Base-by-base conservation (phyloP, 2,888 invertebrate genomes). In the Drosophila macrospina region DNA sequence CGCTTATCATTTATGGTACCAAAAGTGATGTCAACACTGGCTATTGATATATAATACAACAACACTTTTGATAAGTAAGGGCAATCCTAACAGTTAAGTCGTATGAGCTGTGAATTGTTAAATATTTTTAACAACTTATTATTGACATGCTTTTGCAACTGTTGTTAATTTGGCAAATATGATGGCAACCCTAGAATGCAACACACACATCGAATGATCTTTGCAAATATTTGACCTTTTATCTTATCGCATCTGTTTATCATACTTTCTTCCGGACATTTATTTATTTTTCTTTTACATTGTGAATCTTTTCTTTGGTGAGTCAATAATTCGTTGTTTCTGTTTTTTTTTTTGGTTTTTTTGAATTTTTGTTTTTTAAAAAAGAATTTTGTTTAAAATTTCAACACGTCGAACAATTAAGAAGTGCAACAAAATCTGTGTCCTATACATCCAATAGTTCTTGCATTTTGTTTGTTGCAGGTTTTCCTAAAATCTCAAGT, bases 251-350 rank as follows among this genome's bases (percentile, higher is more conserved):
- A n/a, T 4, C 13, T 15, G 4, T 20, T 16, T 62, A 36, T 48
- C 28, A 30, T 15, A 24, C 28, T 42, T 59, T 65, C 57, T 52
- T 65, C 5, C 20, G 7, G 8, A 32, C 15, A 28, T 45, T 37
- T 20, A 42, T 54, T 66, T 55, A 63, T 59, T 42, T 54, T 66
- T 55, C 55, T 59, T 42, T 50, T 24, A 55, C 34, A 55, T 32
- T 44, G 34, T 24, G 20, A 20, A 20, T 20, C 13, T 24, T 50
- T n/a, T 48, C 24, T 32, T 32, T 32, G 16, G 11, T n/a, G 20
- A n/a, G 20, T 34, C 34, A 50, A 26, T 11, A 24, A 8, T 15
- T 47, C 8, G 16, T 28, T 13, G 16, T 28, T 16, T 20, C 3
- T 8, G 5, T 28, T 16, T 32, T 42, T 51, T n/a, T 16, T 30